phyloP scores from a whole-genome alignment of 2,797 vertebrate genomes.

The Spinus pinus region DNA sequence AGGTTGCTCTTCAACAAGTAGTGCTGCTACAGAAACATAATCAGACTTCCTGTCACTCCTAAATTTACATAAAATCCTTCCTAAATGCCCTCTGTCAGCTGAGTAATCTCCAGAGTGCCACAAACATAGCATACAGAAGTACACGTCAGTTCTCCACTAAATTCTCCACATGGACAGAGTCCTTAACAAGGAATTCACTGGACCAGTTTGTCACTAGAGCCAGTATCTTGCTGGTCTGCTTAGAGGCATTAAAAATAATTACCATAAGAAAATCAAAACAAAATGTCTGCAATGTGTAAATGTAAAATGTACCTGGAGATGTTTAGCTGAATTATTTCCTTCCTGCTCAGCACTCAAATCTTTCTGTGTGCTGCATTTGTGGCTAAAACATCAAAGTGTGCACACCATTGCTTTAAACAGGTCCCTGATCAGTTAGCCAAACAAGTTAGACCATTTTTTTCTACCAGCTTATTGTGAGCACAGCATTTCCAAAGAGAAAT shows the following conservation, averaged over 20 bases:
- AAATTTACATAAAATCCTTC: neutral
- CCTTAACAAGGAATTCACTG: neutral
- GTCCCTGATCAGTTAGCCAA: neutral
- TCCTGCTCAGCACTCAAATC: neutral
- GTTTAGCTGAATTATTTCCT: neutral
- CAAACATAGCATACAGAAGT: rapidly evolving
- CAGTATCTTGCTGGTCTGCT: neutral
- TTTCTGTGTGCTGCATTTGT: neutral
- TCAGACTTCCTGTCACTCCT: neutral
- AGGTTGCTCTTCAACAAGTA: neutral
- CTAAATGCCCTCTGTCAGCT: neutral
- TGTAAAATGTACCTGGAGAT: rapidly evolving
- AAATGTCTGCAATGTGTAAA: neutral
- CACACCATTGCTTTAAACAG: neutral
- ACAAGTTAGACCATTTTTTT: neutral
- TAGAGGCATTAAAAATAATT: neutral
- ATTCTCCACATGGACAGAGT: neutral
- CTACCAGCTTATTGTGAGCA: neutral
- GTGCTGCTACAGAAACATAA: neutral
- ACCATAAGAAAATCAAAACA: neutral
- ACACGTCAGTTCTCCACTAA: neutral
- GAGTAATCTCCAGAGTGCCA: neutral
- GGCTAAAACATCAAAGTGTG: neutral
- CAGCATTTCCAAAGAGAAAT: neutral
- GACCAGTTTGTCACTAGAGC: neutral